Evolutionary conservation across 2,113 vertebrate species (phyloP).

Genomic region (Salvator merianae): DNA sequence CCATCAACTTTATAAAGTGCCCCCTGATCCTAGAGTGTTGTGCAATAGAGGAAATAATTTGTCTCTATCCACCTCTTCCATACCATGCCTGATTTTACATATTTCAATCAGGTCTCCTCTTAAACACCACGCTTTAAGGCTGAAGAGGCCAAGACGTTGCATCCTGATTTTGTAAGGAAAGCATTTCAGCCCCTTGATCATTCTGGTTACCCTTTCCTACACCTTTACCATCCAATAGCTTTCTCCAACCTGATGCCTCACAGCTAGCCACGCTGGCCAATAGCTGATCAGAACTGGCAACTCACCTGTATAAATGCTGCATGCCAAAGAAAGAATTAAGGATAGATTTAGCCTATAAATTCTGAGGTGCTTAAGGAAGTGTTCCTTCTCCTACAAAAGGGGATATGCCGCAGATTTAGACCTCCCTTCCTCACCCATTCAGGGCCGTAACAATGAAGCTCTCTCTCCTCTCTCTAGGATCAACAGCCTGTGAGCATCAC

Average conservation of each 20-base stretch:
- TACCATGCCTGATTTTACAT: too few species aligned
- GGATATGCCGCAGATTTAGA: neutral
- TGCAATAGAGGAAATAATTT: too few species aligned
- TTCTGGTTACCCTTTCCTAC: too few species aligned
- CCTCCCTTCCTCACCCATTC: neutral
- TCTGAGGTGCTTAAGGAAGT: neutral
- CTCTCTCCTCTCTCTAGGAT: slow-evolving; percentile 31
- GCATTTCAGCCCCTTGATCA: too few species aligned
- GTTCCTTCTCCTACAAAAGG: neutral
- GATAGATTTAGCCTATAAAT: neutral
- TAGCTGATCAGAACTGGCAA: neutral
- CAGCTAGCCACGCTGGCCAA: neutral
- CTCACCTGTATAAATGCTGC: neutral
- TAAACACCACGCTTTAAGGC: too few species aligned
- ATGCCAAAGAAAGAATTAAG: neutral
- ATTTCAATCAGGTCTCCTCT: too few species aligned
- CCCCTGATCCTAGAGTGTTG: too few species aligned
- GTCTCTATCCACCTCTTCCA: too few species aligned
- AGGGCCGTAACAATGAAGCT: neutral
- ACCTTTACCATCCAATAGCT: neutral
- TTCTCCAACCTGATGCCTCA: neutral
- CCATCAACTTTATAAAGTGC: too few species aligned
- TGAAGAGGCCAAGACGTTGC: too few species aligned
- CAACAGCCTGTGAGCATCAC: neutral
- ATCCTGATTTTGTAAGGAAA: too few species aligned